phyloP scores from a whole-genome alignment of 2,888 invertebrate species.

The Bimastos eiseni region DNA sequence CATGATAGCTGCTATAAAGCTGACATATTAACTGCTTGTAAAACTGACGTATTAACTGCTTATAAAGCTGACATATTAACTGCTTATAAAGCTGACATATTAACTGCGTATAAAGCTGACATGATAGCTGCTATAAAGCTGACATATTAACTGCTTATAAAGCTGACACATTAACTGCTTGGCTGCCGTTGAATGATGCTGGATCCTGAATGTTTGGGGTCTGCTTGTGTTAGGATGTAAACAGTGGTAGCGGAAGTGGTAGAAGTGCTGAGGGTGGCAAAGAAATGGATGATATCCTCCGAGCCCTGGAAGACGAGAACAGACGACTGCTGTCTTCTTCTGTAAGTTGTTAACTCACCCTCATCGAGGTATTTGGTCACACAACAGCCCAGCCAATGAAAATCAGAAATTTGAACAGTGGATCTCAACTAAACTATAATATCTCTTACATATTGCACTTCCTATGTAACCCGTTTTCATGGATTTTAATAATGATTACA shows the following conservation, averaged over 20 bases:
- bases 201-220: too few relatives aligned
- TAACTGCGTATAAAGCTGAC: too few relatives aligned
- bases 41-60: not conserved
- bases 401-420: not conserved
- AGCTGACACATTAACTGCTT: too few relatives aligned
- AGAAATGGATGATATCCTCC: conserved; percentile 55
- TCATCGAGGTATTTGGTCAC: not conserved
- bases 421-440: not conserved
- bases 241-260: not conserved
- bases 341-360: conserved; percentile 22
- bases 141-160: too few relatives aligned
- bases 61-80: not conserved
- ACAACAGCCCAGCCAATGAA: not conserved
- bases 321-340: conserved; percentile 47
- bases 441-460: not conserved
- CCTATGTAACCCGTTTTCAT: not conserved
- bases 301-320: conserved; percentile 58
- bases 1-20: too few relatives aligned
- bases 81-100: too few relatives aligned
- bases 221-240: not conserved
- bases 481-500: too few relatives aligned
- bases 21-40: too few relatives aligned
- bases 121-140: too few relatives aligned
- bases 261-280: not conserved
- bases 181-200: too few relatives aligned